Evolutionary conservation across 2,113 vertebrate species (phyloP), one percentile per base, ranked within the genome.

Genomic region (Semnornis frantzii): DNA sequence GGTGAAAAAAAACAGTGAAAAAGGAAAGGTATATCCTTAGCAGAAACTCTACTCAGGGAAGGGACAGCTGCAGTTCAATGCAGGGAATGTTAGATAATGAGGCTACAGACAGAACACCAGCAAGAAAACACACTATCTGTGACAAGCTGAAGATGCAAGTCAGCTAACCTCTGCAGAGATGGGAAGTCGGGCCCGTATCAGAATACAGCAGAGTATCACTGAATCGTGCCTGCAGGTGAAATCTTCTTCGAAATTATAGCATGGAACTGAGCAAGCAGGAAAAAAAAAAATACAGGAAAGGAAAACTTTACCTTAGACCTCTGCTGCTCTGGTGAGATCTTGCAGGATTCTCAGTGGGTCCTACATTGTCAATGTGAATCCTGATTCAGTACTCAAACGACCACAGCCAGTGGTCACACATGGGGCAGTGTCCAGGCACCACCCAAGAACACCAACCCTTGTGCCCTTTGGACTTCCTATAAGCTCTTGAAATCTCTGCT

Each of bases 61-160:
- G 64, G 77, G 90, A 96, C 82, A 91, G 86, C 71, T 94, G 93
- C 90, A 97, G 66, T 95, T 97, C 93, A 95, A 70, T 85, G 65
- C 94, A 95, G 95, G 75, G 87, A 93, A 77, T 86, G 80, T 95
- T 87, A 97, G 94, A 59, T 89, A 95, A 94, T 65, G 76, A 97
- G 91, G 85, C 94, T 95, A 97, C 72, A 92, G 94, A 92, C 92
- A 94, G 93, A 95, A 91, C 13, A 89, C 20, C 79, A 90, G 87
- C 88, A 85, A 85, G 78, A 77, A 94, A 96, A 91, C 52, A 58
- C 3, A 8, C 33, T 79, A 85, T 52, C 82, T 89, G 19, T 42
- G n/a, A 89, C 17, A 48, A 72, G 74, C 44, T 79, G 63, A 85
- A 90, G 71, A 85, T n/a, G 60, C 34, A 76, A 85, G 48, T 70